These are phyloP conservation scores for Sitta carolinensis DNA, from an alignment of 2,797 vertebrate species.

Conservation along the genomic window DNA sequence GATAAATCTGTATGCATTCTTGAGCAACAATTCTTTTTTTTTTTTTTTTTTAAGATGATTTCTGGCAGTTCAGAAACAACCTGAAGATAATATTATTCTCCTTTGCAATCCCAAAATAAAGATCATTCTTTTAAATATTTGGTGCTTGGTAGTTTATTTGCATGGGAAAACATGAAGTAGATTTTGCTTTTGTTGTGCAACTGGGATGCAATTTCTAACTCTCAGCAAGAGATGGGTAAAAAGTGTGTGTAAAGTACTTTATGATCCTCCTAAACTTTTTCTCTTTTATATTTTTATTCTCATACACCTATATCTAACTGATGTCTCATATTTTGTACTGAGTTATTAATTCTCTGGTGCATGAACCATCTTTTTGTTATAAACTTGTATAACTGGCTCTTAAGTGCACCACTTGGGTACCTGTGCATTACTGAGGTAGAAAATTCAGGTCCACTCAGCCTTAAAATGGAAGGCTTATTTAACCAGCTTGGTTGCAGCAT, in stretches of 20 bases:
- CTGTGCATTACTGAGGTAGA: not conserved
- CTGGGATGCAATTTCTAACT: not conserved
- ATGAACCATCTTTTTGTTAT: not conserved
- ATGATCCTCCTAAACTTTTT: not conserved
- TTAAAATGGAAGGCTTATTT: constrained; percentile 3
- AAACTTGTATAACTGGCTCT: not conserved
- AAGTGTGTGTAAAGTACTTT: not conserved
- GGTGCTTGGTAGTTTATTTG: not conserved
- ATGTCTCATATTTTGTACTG: not conserved
- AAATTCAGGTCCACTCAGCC: not conserved
- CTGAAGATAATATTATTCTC: not conserved
- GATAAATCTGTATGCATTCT: not conserved
- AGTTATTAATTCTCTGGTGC: not conserved
- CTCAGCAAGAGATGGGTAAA: not conserved
- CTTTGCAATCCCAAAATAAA: not conserved
- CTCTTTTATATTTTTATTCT: not conserved
- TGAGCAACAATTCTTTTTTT: not conserved
- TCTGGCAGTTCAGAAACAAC: not conserved
- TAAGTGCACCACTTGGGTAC: not conserved
- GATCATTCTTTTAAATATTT: not conserved
- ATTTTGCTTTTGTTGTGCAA: not conserved
- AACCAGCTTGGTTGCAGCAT: not conserved
- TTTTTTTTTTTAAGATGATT: not conserved
- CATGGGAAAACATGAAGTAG: not conserved
- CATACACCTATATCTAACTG: not conserved